Conservation (phyloP, 2,888 invertebrate species). For the Acleris cristana region DNA sequence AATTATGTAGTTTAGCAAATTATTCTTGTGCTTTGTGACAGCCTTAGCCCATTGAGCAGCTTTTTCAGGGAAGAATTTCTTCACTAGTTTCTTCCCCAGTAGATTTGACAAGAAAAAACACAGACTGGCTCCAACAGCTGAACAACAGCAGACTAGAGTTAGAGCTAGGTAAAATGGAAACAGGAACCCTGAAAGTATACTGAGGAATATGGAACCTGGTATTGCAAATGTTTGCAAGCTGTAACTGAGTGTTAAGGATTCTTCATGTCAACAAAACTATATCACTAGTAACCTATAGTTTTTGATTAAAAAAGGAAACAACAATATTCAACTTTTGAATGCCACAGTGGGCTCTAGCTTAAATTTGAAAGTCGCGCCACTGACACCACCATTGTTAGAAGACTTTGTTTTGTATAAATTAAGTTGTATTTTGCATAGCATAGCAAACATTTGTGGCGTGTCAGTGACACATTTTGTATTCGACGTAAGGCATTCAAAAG, state of each 20-base stretch:
- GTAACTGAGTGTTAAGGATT: slow-evolving; percentile 61
- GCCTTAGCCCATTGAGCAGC: slow-evolving; percentile 93
- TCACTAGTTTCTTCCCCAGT: slow-evolving; percentile 93
- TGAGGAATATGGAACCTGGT: slow-evolving; percentile 98
- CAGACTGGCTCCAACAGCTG: slow-evolving; percentile 96
- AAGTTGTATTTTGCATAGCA: no score
- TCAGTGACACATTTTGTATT: no score
- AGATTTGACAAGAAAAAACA: slow-evolving; percentile 97
- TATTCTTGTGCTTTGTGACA: slow-evolving; percentile 93
- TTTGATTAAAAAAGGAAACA: no score
- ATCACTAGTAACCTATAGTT: no score
- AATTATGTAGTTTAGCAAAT: slow-evolving; percentile 97
- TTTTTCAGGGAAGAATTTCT: slow-evolving; percentile 94
- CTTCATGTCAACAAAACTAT: slow-evolving; percentile 15
- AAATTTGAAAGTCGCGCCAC: no score
- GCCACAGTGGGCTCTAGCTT: no score
- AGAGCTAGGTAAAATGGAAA: slow-evolving; percentile 97
- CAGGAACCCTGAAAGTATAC: slow-evolving; percentile 97
- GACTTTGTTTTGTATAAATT: no score
- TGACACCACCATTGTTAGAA: no score
- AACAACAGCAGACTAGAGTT: slow-evolving; percentile 95
- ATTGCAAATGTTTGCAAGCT: slow-evolving; percentile 99
- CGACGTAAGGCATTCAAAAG: no score
- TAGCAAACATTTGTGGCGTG: no score
- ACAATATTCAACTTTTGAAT: no score